Conservation (phyloP, 1,140 invertebrate species). For the Anastrepha obliqua region DNA sequence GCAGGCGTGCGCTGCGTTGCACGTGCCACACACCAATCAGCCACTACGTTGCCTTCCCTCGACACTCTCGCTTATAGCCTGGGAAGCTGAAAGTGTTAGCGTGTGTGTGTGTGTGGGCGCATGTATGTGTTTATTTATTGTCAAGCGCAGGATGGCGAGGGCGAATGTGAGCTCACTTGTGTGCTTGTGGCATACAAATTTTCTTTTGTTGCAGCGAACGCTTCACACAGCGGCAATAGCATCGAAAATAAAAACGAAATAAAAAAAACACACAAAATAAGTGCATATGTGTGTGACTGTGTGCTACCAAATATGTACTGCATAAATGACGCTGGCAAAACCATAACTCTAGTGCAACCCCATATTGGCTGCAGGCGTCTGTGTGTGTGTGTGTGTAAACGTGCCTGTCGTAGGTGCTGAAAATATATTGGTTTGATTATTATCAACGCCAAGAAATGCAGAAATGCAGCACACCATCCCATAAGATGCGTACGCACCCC, state of each 20-base stretch:
- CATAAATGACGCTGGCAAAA: neutral
- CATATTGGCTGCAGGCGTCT: neutral
- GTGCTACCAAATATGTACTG: neutral
- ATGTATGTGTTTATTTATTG: neutral
- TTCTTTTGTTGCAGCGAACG: slow-evolving; percentile 36
- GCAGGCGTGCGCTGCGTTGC: slow-evolving; percentile 20
- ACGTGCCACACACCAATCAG: slow-evolving; percentile 36
- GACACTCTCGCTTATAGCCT: neutral
- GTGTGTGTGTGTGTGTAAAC: neutral
- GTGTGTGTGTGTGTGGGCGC: neutral
- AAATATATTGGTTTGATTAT: slow-evolving; percentile 52
- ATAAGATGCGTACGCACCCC: neutral
- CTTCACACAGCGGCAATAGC: neutral
- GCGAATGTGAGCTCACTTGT: neutral
- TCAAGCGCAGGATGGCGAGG: neutral
- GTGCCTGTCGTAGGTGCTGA: slow-evolving; percentile 41
- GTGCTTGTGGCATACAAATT: slow-evolving; percentile 39
- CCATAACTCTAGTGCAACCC: too few relatives aligned
- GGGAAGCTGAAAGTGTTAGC: neutral
- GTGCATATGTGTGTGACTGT: neutral
- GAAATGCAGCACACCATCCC: neutral
- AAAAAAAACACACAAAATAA: neutral
- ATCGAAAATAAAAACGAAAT: neutral
- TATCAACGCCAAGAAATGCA: neutral
- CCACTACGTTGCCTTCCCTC: neutral